These are phyloP conservation scores for Caiman crocodilus DNA, from an alignment of 2,797 vertebrate genomes.

Conservation along the genomic window DNA sequence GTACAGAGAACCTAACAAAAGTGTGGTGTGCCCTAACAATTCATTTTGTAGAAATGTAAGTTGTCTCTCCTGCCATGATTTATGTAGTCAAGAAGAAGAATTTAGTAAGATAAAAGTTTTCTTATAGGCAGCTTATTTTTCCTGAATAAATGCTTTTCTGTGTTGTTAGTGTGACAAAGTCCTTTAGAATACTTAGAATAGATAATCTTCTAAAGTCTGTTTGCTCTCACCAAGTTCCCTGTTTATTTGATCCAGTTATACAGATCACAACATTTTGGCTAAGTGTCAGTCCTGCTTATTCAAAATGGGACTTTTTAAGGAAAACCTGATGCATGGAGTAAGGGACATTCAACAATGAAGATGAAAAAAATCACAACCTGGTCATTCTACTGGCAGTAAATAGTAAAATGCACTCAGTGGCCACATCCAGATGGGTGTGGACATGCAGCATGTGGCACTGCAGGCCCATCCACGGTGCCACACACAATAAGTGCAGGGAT, in stretches of 20 bases:
- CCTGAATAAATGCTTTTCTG: neutral
- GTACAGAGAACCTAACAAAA: neutral
- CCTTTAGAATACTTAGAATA: neutral
- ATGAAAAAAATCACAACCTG: neutral
- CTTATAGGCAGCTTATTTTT: neutral
- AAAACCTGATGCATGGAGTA: neutral
- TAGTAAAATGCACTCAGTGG: neutral
- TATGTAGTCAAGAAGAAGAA: neutral
- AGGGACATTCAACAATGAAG: neutral
- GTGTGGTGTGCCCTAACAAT: neutral
- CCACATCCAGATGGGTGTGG: no score
- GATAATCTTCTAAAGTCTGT: neutral
- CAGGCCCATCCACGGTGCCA: no score
- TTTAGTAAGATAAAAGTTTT: neutral
- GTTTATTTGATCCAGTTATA: neutral
- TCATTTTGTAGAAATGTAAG: neutral
- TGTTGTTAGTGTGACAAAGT: neutral
- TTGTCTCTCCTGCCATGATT: no score
- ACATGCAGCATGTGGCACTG: no score
- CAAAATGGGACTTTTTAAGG: neutral
- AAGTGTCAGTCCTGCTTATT: neutral
- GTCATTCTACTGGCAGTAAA: neutral
- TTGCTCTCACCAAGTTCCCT: neutral
- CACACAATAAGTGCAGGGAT: no score
- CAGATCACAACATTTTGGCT: neutral